Evolutionary conservation across 2,797 vertebrate species (phyloP).

Genomic region (Syndactyla subalaris): DNA sequence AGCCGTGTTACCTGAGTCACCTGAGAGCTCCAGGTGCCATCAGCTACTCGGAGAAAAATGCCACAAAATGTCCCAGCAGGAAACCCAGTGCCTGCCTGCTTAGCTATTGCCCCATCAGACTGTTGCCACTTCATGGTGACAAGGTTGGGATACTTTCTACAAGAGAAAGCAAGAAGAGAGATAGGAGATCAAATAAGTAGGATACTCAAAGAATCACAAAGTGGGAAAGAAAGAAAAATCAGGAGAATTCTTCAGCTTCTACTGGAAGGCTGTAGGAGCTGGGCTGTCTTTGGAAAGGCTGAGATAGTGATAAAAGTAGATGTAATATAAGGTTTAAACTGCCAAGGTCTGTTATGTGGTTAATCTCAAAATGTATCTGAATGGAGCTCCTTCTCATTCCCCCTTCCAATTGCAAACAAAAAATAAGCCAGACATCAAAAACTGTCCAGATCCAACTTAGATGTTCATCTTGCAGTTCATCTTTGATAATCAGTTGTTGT

Average conservation of each 20-base stretch:
- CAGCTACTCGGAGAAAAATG: background rate
- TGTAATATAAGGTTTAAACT: background rate
- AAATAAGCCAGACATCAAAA: background rate
- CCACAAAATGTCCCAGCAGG: background rate
- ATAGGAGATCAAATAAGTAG: background rate
- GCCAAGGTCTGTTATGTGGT: background rate
- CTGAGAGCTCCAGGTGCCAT: background rate
- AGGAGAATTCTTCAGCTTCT: background rate
- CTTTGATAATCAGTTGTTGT: background rate
- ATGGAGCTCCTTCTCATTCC: background rate
- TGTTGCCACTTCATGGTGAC: background rate
- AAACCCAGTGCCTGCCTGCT: background rate
- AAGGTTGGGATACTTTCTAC: background rate
- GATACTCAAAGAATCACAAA: background rate
- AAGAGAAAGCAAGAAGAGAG: background rate
- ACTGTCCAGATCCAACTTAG: background rate
- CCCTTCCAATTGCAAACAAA: background rate
- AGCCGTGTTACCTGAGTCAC: accelerated
- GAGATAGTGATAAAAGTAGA: background rate
- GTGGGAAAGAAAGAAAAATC: background rate
- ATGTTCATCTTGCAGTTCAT: background rate
- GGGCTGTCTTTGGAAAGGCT: background rate
- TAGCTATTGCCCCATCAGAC: background rate
- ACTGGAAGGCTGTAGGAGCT: background rate
- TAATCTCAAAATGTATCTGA: background rate